Base-by-base conservation (phyloP, 2,113 vertebrate species). In the Tonatia bakeri region DNA sequence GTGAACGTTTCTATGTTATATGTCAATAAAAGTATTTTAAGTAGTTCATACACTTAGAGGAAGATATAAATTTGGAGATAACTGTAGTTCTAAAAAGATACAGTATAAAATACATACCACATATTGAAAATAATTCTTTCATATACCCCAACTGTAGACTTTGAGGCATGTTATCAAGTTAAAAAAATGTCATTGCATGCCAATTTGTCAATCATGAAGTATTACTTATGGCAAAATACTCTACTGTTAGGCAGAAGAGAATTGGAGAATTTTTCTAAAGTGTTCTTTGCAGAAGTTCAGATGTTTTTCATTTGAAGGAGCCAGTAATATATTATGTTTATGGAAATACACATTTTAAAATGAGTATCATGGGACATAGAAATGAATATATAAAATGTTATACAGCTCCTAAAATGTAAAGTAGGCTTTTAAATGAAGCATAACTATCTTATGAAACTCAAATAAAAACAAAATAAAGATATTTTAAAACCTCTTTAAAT, bases 121-220 rank as follows among this genome's bases (percentile, higher is more conserved):
- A 56, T 76, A 40, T 54, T 81, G 47, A 76, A 82, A 95, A 86
- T 54, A 81, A 54, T 79, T 67, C 45, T 84, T 40, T 85, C 24
- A 40, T 61, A 40, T 73, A 14, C 79, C 10, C 5, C 36, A 92
- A 28, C 28, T 84, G 24, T 72, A 73, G 28, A 38, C 40, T 70
- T 70, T 88, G n/a, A 94, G 84, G 8, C 11, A 73, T n/a, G 12
- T 82, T 64, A 82, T 36, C 13, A 89, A 94, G 38, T 50, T 50
- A 47, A n/a, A n/a, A 76, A 50, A 88, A 83, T 24, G 10, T 45
- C 24, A 80, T 36, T 87, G 54, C 17, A 65, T 91, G 79, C 4
- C 13, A 50, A 50, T 92, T 75, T 94, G n/a, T 94, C 64, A 76
- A 4, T 76, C 36, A 70, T 86, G 67, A 85, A 94, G n/a, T 91